These are phyloP conservation scores for Hemichromis elongatus DNA, from an alignment of 2,113 vertebrate species.

Conservation along the genomic window DNA sequence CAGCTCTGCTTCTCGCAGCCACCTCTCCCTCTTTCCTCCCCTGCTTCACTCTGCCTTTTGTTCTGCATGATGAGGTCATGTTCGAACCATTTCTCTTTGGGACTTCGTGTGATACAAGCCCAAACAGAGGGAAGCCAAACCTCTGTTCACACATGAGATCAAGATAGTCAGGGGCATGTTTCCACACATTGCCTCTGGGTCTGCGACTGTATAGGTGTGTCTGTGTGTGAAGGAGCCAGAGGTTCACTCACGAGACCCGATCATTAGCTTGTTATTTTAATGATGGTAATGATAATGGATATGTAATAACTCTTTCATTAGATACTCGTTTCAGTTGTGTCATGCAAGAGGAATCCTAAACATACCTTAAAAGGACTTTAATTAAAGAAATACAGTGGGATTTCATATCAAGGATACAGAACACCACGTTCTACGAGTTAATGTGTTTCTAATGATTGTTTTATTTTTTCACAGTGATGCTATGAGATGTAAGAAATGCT, in stretches of 20 bases:
- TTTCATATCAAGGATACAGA: neutral
- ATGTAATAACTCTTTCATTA: slow-evolving; percentile 64
- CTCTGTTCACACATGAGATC: slow-evolving; percentile 70
- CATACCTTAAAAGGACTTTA: slow-evolving; percentile 8
- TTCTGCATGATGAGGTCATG: slow-evolving; percentile 73
- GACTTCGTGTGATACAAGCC: slow-evolving; percentile 66
- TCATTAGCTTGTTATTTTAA: slow-evolving; percentile 59
- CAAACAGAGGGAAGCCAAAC: slow-evolving; percentile 68
- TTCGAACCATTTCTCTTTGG: slow-evolving; percentile 54
- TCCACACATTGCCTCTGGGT: slow-evolving; percentile 58
- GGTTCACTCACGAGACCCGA: slow-evolving; percentile 37
- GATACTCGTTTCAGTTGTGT: slow-evolving; percentile 21
- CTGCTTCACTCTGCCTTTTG: slow-evolving; percentile 49
- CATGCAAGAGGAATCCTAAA: slow-evolving; percentile 59
- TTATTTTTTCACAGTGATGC: neutral
- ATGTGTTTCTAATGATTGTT: neutral
- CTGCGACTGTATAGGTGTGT: slow-evolving; percentile 32
- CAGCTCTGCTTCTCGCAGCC: slow-evolving; percentile 10
- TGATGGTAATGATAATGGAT: slow-evolving; percentile 62
- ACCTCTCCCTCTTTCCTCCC: slow-evolving; percentile 1
- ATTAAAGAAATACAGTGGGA: slow-evolving; percentile 32
- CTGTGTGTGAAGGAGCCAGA: slow-evolving; percentile 1
- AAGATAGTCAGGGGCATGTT: slow-evolving; percentile 70
- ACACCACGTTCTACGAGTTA: neutral
- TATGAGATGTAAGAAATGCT: neutral